Evolutionary conservation across 1,140 invertebrate genomes (phyloP).

Genomic region (Armadillidium nasatum): DNA sequence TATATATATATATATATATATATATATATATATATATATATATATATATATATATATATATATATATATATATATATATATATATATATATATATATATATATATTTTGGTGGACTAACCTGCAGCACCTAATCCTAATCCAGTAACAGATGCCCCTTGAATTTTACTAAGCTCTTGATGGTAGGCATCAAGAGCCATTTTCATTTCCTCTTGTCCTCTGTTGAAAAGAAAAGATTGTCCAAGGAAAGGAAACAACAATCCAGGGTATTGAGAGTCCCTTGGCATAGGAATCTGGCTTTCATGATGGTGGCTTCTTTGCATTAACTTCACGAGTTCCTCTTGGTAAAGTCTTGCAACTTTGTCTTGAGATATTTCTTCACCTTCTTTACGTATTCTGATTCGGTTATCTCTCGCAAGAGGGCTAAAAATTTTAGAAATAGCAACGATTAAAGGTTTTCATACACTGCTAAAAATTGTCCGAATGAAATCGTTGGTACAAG

Average conservation of each 20-base stretch:
- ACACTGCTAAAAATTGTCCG: too few relatives aligned
- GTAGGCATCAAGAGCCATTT: slow-evolving; percentile 84
- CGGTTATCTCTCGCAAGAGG: slow-evolving; percentile 57
- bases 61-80: too few relatives aligned
- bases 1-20: too few relatives aligned
- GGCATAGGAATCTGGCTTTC: slow-evolving; percentile 35
- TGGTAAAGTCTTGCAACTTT: slow-evolving; percentile 96
- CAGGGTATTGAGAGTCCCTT: slow-evolving; percentile 44
- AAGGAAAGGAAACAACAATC: slow-evolving; percentile 42
- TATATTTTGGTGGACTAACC: slow-evolving; percentile 49
- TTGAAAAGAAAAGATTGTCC: slow-evolving; percentile 44
- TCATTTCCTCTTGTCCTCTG: slow-evolving; percentile 72
- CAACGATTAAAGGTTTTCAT: too few relatives aligned
- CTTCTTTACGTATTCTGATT: slow-evolving; percentile 56
- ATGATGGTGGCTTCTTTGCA: slow-evolving; percentile 65
- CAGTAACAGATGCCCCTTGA: slow-evolving; percentile 57
- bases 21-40: too few relatives aligned
- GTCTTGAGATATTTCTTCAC: slow-evolving; percentile 93
- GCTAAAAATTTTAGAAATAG: too few relatives aligned
- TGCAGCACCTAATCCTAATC: slow-evolving; percentile 42
- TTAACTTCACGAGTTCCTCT: slow-evolving; percentile 88
- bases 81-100: not conserved
- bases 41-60: too few relatives aligned
- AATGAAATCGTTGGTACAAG: too few relatives aligned
- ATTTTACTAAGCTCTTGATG: slow-evolving; percentile 83